Percentiles rank a stretch among this genome's conserved stretches.
phyloP scores from a whole-genome alignment of 2,888 invertebrate species.

The Eupithecia subumbrata region DNA sequence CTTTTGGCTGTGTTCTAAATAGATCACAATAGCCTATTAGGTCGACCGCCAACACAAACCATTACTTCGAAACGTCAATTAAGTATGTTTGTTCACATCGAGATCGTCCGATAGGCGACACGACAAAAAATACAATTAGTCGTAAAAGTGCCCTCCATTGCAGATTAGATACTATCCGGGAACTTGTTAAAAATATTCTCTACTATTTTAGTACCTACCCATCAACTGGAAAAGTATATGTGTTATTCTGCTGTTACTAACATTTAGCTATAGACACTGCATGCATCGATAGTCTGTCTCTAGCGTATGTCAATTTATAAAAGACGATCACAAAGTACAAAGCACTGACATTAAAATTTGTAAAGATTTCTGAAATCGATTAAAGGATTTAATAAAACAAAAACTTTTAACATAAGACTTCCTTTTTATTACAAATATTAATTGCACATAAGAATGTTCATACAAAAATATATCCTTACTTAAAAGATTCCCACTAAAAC shows the following conservation, averaged over 20 bases:
- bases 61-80: constrained; percentile 5
- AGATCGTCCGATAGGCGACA: constrained; percentile 17
- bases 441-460: constrained; percentile 82
- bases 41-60: not conserved
- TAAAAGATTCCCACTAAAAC: constrained; percentile 78
- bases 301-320: not conserved
- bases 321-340: not conserved
- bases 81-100: constrained; percentile 16
- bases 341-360: not conserved
- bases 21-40: not conserved
- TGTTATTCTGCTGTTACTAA: not conserved
- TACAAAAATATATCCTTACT: constrained; percentile 83
- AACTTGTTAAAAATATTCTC: not conserved
- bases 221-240: not conserved
- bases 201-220: not conserved
- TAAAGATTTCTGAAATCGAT: not conserved
- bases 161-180: not conserved
- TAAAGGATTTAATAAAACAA: constrained; percentile 47
- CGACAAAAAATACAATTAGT: constrained; percentile 13
- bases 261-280: not conserved
- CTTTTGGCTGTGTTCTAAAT: not conserved
- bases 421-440: constrained; percentile 81
- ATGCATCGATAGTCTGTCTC: not conserved
- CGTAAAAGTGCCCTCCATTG: not conserved
- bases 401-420: constrained; percentile 67